phyloP scores from a whole-genome alignment of 1,140 invertebrate species.

The Pseudobourletiella spinata region DNA sequence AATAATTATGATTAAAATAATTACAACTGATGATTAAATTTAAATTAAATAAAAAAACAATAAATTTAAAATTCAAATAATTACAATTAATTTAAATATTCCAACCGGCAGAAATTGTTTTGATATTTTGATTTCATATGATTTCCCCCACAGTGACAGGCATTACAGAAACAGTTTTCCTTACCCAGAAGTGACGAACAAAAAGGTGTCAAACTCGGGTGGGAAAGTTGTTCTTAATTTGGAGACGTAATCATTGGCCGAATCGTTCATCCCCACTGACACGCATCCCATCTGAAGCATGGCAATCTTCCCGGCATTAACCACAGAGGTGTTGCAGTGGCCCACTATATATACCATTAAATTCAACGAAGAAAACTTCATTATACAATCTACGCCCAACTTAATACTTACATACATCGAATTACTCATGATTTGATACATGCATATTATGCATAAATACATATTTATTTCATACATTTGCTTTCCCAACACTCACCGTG shows the following conservation, averaged over 20 bases:
- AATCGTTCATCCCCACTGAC: constrained; percentile 41
- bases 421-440: too few species aligned
- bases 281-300: constrained; percentile 39
- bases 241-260: constrained; percentile 48
- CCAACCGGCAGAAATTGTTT: too few species aligned
- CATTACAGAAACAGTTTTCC: too few species aligned
- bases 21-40: not conserved
- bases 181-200: constrained; percentile 56
- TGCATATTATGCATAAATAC: too few species aligned
- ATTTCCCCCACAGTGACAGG: too few species aligned
- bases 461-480: too few species aligned
- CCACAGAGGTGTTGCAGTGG: constrained; percentile 52
- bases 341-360: constrained; percentile 48
- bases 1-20: not conserved
- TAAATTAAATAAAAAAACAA: not conserved
- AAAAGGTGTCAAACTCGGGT: constrained; percentile 47
- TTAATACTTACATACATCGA: too few species aligned
- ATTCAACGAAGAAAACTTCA: too few species aligned
- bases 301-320: constrained; percentile 45
- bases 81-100: too few species aligned
- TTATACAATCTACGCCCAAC: too few species aligned
- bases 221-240: constrained; percentile 48
- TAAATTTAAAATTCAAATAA: too few species aligned
- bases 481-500: constrained; percentile 53
- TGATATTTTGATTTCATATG: too few species aligned